Percentiles rank a stretch among this genome's conserved stretches.
These are phyloP conservation scores for Yasuhikotakia modesta DNA, from an alignment of 2,797 vertebrate species.

Conservation along the genomic window DNA sequence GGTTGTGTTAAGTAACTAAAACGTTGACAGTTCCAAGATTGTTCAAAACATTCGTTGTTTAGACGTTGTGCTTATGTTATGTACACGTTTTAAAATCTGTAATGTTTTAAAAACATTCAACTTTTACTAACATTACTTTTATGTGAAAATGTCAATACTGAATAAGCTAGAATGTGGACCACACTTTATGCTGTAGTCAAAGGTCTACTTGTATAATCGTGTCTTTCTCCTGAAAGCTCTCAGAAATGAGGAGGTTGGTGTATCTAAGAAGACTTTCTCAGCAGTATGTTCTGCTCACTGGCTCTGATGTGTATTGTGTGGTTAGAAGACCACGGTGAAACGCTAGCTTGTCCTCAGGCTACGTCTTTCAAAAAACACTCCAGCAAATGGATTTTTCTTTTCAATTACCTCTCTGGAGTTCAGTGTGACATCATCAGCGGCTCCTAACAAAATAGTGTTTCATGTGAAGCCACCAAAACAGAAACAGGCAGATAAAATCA, in stretches of 20 bases:
- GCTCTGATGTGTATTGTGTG: slow-evolving; percentile 25
- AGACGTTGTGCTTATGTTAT: too few relatives aligned
- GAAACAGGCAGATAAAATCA: slow-evolving; percentile 22
- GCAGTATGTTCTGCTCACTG: not conserved
- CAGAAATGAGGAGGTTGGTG: slow-evolving; percentile 11
- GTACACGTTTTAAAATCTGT: too few relatives aligned
- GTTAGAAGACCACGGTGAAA: slow-evolving; percentile 53
- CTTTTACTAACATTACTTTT: too few relatives aligned
- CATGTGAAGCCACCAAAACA: slow-evolving; percentile 29
- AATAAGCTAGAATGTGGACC: slow-evolving; percentile 1
- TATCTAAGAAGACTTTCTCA: slow-evolving; percentile 21
- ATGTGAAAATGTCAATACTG: too few relatives aligned
- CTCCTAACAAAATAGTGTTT: slow-evolving; percentile 61
- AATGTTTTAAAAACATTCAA: too few relatives aligned
- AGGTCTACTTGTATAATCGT: slow-evolving; percentile 8
- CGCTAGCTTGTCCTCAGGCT: slow-evolving; percentile 57
- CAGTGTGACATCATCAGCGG: slow-evolving; percentile 58
- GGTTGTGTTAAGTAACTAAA: too few relatives aligned
- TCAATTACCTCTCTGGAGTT: slow-evolving; percentile 49
- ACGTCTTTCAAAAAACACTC: slow-evolving; percentile 54
- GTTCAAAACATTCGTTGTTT: too few relatives aligned
- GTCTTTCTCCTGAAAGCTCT: not conserved
- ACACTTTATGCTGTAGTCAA: not conserved
- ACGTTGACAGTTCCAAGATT: too few relatives aligned
- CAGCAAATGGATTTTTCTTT: slow-evolving; percentile 31